These are phyloP conservation scores for Drosophila virilis DNA, from an alignment of 1,140 invertebrate genomes.

Conservation along the genomic window DNA sequence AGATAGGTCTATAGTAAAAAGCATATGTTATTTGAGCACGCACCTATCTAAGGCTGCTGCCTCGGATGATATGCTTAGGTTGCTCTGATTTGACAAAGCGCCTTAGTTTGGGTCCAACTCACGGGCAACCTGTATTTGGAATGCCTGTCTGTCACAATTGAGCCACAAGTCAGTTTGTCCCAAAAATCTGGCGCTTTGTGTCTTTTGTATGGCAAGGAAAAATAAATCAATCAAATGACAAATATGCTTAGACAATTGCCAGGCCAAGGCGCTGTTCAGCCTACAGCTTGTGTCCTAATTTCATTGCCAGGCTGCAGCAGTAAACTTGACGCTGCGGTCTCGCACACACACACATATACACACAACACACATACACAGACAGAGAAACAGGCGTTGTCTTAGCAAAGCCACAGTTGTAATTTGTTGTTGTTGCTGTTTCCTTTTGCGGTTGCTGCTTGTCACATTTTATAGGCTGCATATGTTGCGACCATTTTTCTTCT, in stretches of 20 bases:
- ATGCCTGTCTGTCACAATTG: slow-evolving; percentile 44
- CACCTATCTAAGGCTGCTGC: neutral
- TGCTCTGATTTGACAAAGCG: slow-evolving; percentile 51
- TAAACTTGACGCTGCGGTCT: slow-evolving; percentile 42
- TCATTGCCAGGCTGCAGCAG: slow-evolving; percentile 33
- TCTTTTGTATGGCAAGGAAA: slow-evolving; percentile 56
- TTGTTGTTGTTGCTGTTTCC: slow-evolving; percentile 36
- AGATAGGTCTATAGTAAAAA: neutral
- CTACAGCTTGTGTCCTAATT: slow-evolving; percentile 34
- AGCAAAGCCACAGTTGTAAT: slow-evolving; percentile 44
- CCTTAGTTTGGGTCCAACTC: slow-evolving; percentile 26
- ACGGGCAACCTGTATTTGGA: slow-evolving; percentile 4
- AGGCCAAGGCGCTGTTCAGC: slow-evolving; percentile 53
- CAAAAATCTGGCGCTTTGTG: slow-evolving; percentile 28
- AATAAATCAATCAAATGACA: slow-evolving; percentile 83
- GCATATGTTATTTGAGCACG: neutral
- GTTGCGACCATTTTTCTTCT: slow-evolving; percentile 54
- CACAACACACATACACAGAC: neutral
- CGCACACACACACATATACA: slow-evolving; percentile 14
- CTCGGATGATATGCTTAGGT: slow-evolving; percentile 4
- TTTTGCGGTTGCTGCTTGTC: slow-evolving; percentile 53
- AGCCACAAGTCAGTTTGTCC: slow-evolving; percentile 40
- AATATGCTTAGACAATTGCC: slow-evolving; percentile 82
- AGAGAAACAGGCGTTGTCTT: slow-evolving; percentile 49
- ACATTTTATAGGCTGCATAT: slow-evolving; percentile 78